phyloP scores from a whole-genome alignment of 2,888 invertebrate genomes.

The Pseudococcus viburni region DNA sequence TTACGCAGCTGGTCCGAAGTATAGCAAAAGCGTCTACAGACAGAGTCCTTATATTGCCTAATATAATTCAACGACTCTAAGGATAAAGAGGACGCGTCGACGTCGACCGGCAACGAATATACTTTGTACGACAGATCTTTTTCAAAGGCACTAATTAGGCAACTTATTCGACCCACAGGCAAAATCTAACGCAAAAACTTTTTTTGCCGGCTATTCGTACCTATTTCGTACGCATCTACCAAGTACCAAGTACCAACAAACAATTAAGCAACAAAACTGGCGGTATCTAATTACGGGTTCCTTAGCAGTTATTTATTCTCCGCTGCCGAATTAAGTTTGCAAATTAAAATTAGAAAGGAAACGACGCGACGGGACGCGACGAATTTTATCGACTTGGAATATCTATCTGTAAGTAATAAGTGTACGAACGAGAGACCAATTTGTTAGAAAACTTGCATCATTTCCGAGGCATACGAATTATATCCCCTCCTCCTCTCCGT shows the following conservation, averaged over 20 bases:
- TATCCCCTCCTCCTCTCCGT: too few relatives aligned
- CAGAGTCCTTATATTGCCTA: not conserved
- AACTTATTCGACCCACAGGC: not conserved
- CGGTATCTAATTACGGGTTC: not conserved
- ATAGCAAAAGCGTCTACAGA: not conserved
- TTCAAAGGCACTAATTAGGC: slow-evolving; percentile 7
- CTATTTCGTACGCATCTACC: not conserved
- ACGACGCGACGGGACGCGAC: not conserved
- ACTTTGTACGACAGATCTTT: not conserved
- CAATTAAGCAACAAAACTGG: not conserved
- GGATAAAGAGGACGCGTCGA: not conserved
- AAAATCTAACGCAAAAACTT: not conserved
- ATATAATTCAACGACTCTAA: not conserved
- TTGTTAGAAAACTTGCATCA: not conserved
- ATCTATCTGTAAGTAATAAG: not conserved
- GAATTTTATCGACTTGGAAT: not conserved
- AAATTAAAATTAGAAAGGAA: not conserved
- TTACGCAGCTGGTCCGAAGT: not conserved
- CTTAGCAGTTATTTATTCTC: not conserved
- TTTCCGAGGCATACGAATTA: not conserved
- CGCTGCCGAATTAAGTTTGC: not conserved
- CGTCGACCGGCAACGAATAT: not conserved
- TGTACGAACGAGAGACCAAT: not conserved
- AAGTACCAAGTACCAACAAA: not conserved
- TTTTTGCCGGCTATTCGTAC: not conserved